phyloP scores from a whole-genome alignment of 92 coral and sea anemone genomes.

The Metridium senile region DNA sequence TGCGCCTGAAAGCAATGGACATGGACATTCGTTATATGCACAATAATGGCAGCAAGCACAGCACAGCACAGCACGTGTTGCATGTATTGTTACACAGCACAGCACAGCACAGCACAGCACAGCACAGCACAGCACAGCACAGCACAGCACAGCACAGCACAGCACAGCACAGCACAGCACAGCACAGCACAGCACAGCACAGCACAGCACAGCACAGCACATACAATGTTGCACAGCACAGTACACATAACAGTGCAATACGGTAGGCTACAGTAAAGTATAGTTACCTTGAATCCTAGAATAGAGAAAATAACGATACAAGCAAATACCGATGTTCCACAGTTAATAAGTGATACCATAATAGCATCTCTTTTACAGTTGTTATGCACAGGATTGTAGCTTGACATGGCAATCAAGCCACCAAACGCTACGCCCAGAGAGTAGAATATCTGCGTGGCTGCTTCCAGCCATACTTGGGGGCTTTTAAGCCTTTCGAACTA shows the following conservation, averaged over 20 bases:
- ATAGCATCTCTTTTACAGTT: conserved; percentile 94
- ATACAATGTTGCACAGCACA: background rate
- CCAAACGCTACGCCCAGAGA: conserved; percentile 95
- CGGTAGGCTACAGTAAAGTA: background rate
- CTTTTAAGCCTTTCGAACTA: conserved; percentile 71
- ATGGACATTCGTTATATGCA: background rate
- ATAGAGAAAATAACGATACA: conserved; percentile 92
- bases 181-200: conserved; percentile 19
- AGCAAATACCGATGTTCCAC: conserved; percentile 93
- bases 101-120: background rate
- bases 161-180: conserved; percentile 14
- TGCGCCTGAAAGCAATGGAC: conserved; percentile 48
- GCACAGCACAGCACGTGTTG: background rate
- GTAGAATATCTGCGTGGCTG: conserved; percentile 97
- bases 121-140: conserved; percentile 2
- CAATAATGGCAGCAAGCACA: background rate
- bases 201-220: conserved; percentile 3
- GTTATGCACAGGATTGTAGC: conserved; percentile 92
- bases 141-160: conserved; percentile 5
- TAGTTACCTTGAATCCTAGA: conserved; percentile 89
- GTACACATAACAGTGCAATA: background rate
- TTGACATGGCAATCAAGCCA: conserved; percentile 97
- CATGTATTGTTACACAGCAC: background rate
- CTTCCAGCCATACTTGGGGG: conserved; percentile 97
- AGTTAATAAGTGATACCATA: conserved; percentile 93